Evolutionary conservation across 1,140 invertebrate genomes (phyloP), one percentile per base, ranked within the genome.

Genomic region (Drosophila prosaltans): DNA sequence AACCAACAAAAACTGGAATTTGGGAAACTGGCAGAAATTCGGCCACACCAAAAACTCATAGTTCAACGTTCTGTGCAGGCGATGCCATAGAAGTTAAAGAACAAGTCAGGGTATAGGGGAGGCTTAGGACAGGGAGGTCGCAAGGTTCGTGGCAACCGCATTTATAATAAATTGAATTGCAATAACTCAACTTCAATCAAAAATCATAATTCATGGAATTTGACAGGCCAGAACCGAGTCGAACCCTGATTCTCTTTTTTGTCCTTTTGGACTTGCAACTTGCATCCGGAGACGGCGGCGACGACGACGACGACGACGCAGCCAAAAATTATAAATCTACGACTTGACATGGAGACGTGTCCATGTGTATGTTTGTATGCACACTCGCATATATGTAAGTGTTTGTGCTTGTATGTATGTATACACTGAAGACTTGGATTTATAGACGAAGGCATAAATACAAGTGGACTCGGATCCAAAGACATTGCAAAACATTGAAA

Each of bases 171-270:
- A 91, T 91, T 91, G 88, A 89, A 91, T 91, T 76, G 89, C 89
- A 89, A 91, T 91, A 91, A 91, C 84, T 91, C 89, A 91, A 88
- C 89, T 89, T 91, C 89, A 91, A 91, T 91, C 89, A 91, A 91
- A 91, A 91, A 91, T 91, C 89, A 91, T 91, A 91, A 91, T 91
- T 91, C 89, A 91, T 91, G 72, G 61, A 80, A 76, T 81, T 74
- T 69, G 88, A 88, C 88, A 91, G 73, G 62, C 74, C 77, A 73
- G 78, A 77, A 76, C 60, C 71, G 45, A 60, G 57, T 63, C 43
- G 28, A 39, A 58, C 30, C 36, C 26, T 43, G 11, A 24, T 41
- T 61, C 41, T 45, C 48, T 69, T 59, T 48, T 57, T 64, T 36
- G 21, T 59, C 45, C 61, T 43, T 32, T 59, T 60, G 32, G 64